A percentile compares a stretch with the other conserved stretches of the same genome.
These are phyloP conservation scores for Hemibates koningsi DNA, from an alignment of 2,113 vertebrate species.

Conservation along the genomic window DNA sequence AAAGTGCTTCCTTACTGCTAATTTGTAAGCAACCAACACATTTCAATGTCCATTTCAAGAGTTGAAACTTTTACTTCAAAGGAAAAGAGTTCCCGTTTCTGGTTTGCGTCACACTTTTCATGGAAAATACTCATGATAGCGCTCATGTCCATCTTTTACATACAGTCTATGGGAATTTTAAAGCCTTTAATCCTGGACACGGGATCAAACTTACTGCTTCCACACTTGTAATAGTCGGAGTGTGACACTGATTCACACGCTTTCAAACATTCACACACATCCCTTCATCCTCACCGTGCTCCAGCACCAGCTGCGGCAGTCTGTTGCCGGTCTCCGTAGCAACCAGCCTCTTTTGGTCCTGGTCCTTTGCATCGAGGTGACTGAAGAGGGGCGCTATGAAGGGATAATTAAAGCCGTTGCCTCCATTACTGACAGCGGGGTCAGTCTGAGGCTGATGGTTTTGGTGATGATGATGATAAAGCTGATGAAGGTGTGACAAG, in stretches of 20 bases:
- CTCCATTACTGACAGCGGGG: conserved; percentile 43
- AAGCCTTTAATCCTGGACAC: background rate
- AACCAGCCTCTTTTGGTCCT: conserved; percentile 63
- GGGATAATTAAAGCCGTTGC: conserved; percentile 85
- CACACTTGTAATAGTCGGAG: background rate
- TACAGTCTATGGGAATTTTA: background rate
- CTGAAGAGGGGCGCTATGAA: conserved; percentile 81
- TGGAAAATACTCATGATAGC: background rate
- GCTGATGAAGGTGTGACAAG: conserved; percentile 75
- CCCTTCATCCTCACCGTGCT: conserved; percentile 77
- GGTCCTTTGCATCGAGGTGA: conserved; percentile 21
- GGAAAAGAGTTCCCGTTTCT: background rate
- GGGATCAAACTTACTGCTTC: background rate
- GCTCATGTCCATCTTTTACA: background rate
- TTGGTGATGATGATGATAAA: conserved; percentile 35
- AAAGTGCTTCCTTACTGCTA: background rate
- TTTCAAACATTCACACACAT: background rate
- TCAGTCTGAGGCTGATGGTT: conserved; percentile 7
- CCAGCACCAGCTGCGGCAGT: conserved; percentile 80
- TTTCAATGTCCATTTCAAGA: background rate
- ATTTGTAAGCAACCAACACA: background rate
- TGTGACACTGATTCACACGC: background rate
- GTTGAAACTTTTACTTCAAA: background rate
- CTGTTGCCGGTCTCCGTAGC: conserved; percentile 70
- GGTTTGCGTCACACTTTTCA: background rate